Percentiles rank a stretch among this genome's conserved stretches.
phyloP scores from a whole-genome alignment of 2,113 vertebrate species.

The Crotalus tigris region DNA sequence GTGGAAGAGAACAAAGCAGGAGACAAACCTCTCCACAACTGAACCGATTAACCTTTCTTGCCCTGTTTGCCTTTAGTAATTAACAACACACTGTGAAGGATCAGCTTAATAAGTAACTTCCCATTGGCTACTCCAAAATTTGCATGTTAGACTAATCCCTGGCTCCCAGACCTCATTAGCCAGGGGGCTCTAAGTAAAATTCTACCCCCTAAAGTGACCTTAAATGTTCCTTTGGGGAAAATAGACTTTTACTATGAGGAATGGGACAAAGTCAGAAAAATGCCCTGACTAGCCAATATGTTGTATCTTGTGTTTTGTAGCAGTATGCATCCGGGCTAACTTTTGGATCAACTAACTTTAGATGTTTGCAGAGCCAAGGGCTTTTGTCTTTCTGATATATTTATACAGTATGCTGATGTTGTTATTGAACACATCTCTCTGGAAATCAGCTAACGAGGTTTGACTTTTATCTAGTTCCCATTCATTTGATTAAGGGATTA shows the following conservation, averaged over 20 bases:
- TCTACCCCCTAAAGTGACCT: background rate
- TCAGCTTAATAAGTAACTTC: background rate
- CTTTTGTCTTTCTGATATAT: background rate
- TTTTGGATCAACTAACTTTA: background rate
- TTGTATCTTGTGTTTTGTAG: background rate
- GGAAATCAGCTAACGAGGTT: background rate
- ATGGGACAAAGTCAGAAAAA: background rate
- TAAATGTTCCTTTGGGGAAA: background rate
- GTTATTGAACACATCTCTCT: background rate
- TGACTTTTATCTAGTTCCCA: background rate
- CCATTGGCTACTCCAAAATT: background rate
- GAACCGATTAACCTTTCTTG: constrained; percentile 2
- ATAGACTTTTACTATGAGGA: background rate
- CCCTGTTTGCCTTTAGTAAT: constrained; percentile 18
- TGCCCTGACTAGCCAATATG: background rate
- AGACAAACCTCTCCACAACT: background rate
- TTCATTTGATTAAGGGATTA: background rate
- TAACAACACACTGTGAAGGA: constrained; percentile 12
- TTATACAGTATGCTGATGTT: background rate
- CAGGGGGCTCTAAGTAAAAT: background rate
- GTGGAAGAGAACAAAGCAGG: background rate
- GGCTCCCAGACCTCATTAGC: constrained; percentile 10
- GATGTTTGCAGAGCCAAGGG: background rate
- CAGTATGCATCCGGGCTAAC: background rate
- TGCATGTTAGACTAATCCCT: constrained; percentile 5